These are phyloP conservation scores for Magallana nippona DNA, from an alignment of 2,888 invertebrate species.

Conservation along the genomic window DNA sequence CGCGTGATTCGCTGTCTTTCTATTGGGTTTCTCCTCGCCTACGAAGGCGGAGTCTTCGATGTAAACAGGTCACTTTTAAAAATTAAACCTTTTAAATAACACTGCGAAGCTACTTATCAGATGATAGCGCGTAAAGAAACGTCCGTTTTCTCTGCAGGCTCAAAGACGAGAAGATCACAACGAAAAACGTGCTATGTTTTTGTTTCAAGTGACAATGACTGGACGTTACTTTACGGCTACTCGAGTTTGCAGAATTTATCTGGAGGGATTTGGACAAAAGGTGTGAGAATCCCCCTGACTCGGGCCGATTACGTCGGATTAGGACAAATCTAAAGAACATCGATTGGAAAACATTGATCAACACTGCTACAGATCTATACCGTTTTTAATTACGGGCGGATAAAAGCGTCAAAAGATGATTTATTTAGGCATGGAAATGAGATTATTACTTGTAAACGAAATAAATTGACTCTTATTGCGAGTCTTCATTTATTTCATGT, in stretches of 20 bases:
- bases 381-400: slow-evolving; percentile 37
- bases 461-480: slow-evolving; percentile 1
- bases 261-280: slow-evolving; percentile 21
- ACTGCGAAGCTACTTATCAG: slow-evolving; percentile 29
- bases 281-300: slow-evolving; percentile 24
- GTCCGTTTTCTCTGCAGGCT: neutral
- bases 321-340: slow-evolving; percentile 33
- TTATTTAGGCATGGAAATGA: slow-evolving; percentile 32
- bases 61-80: slow-evolving; percentile 33
- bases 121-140: slow-evolving; percentile 22
- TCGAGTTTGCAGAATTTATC: slow-evolving; percentile 27
- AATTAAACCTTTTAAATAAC: slow-evolving; percentile 33
- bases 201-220: slow-evolving; percentile 15
- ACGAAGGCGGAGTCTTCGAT: slow-evolving; percentile 14
- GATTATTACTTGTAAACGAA: slow-evolving; percentile 26
- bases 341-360: slow-evolving; percentile 29
- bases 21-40: slow-evolving; percentile 6
- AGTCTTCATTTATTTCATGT: neutral
- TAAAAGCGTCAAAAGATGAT: slow-evolving; percentile 34
- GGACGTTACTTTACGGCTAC: slow-evolving; percentile 2
- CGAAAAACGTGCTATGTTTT: neutral
- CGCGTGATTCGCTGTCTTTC: slow-evolving; percentile 6
- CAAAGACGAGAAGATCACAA: neutral
- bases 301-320: slow-evolving; percentile 27
- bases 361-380: slow-evolving; percentile 21